Conservation (phyloP, 2,888 invertebrate species). For the Euzetes globulus region DNA sequence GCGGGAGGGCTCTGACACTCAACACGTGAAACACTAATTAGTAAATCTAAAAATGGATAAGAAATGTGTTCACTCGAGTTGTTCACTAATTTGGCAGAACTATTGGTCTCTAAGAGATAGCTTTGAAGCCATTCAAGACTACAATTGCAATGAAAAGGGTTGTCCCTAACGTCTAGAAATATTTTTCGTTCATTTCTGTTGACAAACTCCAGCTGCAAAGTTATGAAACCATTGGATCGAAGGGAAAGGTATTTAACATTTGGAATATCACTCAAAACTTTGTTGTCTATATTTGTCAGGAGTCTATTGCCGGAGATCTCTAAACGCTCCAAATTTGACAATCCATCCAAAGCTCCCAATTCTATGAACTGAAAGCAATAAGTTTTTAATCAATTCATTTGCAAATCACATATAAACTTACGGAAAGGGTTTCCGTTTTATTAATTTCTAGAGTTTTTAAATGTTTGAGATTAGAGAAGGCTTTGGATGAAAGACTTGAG, state of each 20-base stretch:
- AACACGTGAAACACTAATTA: conserved; percentile 28
- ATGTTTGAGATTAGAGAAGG: conserved; percentile 66
- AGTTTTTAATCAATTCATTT: not conserved
- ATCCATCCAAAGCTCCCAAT: conserved; percentile 72
- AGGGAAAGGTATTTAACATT: conserved; percentile 63
- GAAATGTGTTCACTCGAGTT: conserved; percentile 19
- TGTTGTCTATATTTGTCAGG: conserved; percentile 39
- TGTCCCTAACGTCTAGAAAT: conserved; percentile 66
- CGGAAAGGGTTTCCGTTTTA: conserved; percentile 52
- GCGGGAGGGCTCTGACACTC: conserved; percentile 32
- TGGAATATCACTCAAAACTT: conserved; percentile 39
- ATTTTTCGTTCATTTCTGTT: conserved; percentile 60
- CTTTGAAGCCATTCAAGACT: conserved; percentile 66
- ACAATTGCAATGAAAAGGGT: conserved; percentile 78
- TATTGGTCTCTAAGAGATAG: conserved; percentile 33
- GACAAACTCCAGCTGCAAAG: conserved; percentile 58
- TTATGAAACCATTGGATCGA: conserved; percentile 64
- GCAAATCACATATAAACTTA: not conserved
- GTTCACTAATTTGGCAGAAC: conserved; percentile 23
- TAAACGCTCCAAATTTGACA: conserved; percentile 51
- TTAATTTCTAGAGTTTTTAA: conserved; percentile 65
- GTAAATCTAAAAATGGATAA: conserved; percentile 23
- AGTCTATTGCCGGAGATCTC: conserved; percentile 47
- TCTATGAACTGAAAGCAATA: conserved; percentile 59
- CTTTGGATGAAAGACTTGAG: conserved; percentile 61